These are phyloP conservation scores for Acanthaster planci DNA, from an alignment of 35 echinoderm and acorn worm genomes.

Conservation along the genomic window DNA sequence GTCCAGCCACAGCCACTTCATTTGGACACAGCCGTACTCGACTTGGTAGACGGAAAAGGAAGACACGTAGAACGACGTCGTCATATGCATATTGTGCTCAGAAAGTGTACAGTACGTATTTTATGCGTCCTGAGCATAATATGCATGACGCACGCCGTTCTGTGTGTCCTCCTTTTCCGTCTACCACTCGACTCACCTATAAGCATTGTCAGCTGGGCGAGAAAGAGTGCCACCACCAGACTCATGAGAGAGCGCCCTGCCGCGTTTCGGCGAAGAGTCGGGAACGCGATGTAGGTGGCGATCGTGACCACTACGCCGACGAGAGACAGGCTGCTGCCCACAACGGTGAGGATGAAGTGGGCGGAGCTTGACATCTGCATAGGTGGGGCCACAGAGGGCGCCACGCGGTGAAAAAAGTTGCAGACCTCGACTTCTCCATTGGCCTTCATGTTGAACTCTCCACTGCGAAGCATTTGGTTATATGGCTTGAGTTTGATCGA, in stretches of 20 bases:
- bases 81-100: too few relatives aligned
- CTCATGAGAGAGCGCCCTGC: slow-evolving; percentile 40
- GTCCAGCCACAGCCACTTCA: too few relatives aligned
- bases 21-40: too few relatives aligned
- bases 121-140: too few relatives aligned
- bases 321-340: slow-evolving; percentile 32
- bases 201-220: slow-evolving; percentile 25
- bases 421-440: slow-evolving; percentile 21
- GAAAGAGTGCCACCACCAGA: slow-evolving; percentile 23
- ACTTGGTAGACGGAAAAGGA: too few relatives aligned
- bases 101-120: too few relatives aligned
- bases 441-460: background rate
- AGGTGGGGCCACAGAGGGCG: background rate
- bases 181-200: background rate
- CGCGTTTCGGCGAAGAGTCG: slow-evolving; percentile 28
- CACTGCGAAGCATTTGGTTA: background rate
- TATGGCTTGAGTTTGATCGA: background rate
- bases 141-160: too few relatives aligned
- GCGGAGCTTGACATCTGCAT: background rate
- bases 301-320: slow-evolving; percentile 30
- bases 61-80: too few relatives aligned
- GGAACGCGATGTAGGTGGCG: slow-evolving; percentile 36
- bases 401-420: background rate
- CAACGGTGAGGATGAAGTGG: background rate
- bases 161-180: too few relatives aligned